Evolutionary conservation across 2,113 vertebrate genomes (phyloP), one percentile per base, ranked within the genome.

Genomic region (Herpailurus yagouaroundi): DNA sequence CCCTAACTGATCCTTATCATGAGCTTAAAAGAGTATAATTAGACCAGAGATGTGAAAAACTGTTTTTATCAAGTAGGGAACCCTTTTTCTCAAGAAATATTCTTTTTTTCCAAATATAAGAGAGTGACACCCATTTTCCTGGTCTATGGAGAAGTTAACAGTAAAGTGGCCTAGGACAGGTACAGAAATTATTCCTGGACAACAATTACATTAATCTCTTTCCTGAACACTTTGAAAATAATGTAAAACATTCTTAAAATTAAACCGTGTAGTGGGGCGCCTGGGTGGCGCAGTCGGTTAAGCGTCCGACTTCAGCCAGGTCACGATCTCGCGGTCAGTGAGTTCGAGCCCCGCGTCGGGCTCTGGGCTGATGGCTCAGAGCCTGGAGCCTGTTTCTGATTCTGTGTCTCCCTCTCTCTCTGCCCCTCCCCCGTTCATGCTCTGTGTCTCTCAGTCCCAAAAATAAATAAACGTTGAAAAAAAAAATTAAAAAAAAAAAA

Each of bases 51-150:
- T 0, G 0, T 87, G 33, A 82, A 84, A 2, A 0, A 1, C 63
- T 31, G 45, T 66, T 88, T 96, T 84, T 33, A 89, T 68, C 92
- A 95, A 89, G 81, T 66, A 68, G 63, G n/a, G 85, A 95, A 64
- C 25, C 52, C 5, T 89, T 94, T 86, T 89, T 69, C 82, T 79
- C 79, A 88, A 94, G 86, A 83, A 90, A 86, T 1, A 8, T 79
- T 36, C 21, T 89, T 85, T 86, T 81, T 69, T 52, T 89, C 73
- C n/a, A 55, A 82, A 41, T 45, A 82, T 8, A 90, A 89, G 36
- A 80, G 8, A 52, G 10, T 41, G 10, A 41, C 1, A 50, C 27
- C 14, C 63, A 66, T 41, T 84, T 91, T 74, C 77, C 48, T 77
- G 50, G 13, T 77, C 81, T 71, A 6, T n/a, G 29, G 50, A 87